Base-by-base conservation (phyloP, 2,797 vertebrate genomes). In the Telmatherina bonti region DNA sequence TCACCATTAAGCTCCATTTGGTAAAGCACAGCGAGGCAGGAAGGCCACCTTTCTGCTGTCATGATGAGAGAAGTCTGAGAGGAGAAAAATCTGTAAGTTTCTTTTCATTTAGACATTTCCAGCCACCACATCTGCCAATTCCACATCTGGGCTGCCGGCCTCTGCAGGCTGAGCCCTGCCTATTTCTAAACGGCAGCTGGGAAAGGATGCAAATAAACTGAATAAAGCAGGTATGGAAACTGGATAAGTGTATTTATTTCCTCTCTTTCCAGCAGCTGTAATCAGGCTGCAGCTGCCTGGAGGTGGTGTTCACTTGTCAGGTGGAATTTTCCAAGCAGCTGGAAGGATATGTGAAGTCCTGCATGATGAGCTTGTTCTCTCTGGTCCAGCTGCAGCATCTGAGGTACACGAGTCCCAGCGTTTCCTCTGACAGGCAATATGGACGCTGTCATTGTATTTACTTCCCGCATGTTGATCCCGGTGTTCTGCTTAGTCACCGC, bases 401-500 rank as follows among this genome's bases (percentile, higher is more conserved):
- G 76, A 84, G 62, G 78, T 30, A 13, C 29, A 78, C 9, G 36
- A 76, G 27, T 61, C 52, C 73, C 24, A 65, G 72, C 33, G 31
- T 56, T 38, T 74, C 30, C 5, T 20, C 16, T 70, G 78, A 78
- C 63, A 33, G 33, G n/a, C 66, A 81, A 83, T 70, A 83, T 56
- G 76, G 59, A 62, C 74, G 66, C 35, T 66, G 79, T 83, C 86
- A 64, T 62, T 43, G 43, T 67, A 79, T 84, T 79, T 78, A 69
- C 69, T 72, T n/a, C 52, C 30, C 24, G 66, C 77, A 72, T 1
- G 61, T 72, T 77, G 85, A 67, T 72, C 31, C 60, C 76, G 3
- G 36, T 35, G 69, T 82, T 79, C 71, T 87, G 82, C 82, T 87
- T 71, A 81, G 85, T 87, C 88, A 85, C 75, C 2, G 35, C 72